Conservation (phyloP, 2,113 vertebrate genomes). For the Oophaga pumilio region DNA sequence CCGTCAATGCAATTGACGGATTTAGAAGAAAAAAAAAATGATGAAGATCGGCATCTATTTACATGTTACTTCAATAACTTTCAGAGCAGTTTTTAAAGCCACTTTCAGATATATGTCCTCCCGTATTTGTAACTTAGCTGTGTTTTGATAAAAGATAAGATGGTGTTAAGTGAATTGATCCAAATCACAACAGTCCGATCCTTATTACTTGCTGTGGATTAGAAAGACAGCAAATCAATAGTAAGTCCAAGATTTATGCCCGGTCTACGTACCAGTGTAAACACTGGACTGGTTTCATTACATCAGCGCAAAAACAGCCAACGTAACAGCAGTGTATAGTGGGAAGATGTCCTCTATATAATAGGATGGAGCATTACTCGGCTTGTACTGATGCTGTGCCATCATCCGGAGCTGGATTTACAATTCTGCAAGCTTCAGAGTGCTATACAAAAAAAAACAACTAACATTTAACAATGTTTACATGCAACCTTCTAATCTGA, state of each 20-base stretch:
- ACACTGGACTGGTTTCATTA: conserved; percentile 1
- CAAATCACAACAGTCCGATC: conserved; percentile 41
- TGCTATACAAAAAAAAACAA: background rate
- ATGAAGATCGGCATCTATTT: background rate
- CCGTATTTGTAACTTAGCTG: conserved; percentile 24
- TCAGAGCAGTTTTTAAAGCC: conserved; percentile 23
- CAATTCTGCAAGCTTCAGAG: background rate
- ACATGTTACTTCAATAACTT: background rate
- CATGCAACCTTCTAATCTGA: no score
- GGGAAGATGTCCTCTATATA: background rate
- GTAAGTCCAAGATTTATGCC: conserved; percentile 17
- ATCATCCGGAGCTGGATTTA: background rate
- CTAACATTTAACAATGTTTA: no score
- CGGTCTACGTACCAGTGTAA: background rate
- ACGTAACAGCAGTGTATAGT: background rate
- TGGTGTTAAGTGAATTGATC: conserved; percentile 40
- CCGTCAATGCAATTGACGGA: background rate
- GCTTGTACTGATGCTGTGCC: background rate
- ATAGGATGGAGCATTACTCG: background rate
- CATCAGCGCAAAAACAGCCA: background rate
- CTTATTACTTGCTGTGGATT: conserved; percentile 45
- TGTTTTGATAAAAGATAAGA: conserved; percentile 49
- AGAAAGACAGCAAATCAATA: conserved; percentile 50
- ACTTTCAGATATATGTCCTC: conserved; percentile 8
- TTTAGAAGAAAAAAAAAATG: background rate